phyloP scores from a whole-genome alignment of 2,113 vertebrate genomes.

The Nannobrachium achirus region DNA sequence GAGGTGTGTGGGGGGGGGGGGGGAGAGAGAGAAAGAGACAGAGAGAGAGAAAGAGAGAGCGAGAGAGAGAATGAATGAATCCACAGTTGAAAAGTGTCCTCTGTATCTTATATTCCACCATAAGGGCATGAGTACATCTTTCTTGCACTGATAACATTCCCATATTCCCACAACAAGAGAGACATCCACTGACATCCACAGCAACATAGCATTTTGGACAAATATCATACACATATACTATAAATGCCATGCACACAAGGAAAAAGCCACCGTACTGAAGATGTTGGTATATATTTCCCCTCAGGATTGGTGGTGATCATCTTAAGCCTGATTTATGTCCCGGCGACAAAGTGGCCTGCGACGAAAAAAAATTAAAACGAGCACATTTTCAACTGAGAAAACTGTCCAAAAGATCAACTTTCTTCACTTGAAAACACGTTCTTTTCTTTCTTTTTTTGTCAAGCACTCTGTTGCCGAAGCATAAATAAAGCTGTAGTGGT shows the following conservation, averaged over 20 bases:
- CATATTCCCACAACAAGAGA: slow-evolving; percentile 73
- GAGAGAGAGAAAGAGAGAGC: slow-evolving; percentile 11
- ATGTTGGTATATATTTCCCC: slow-evolving; percentile 56
- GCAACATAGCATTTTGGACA: slow-evolving; percentile 75
- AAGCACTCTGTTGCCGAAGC: no score
- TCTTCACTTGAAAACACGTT: no score
- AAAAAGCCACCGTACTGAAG: slow-evolving; percentile 71
- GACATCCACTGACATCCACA: slow-evolving; percentile 79
- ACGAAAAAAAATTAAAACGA: no score
- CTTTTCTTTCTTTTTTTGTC: no score
- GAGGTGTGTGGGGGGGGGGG: no score
- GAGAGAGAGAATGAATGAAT: slow-evolving; percentile 53
- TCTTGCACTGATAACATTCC: slow-evolving; percentile 55
- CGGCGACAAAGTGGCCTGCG: no score
- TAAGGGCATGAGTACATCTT: slow-evolving; percentile 49
- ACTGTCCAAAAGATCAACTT: no score
- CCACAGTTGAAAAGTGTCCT: slow-evolving; percentile 44
- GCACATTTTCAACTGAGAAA: no score
- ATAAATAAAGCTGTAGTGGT: slow-evolving; percentile 34
- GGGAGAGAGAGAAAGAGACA: neutral
- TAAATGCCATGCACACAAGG: slow-evolving; percentile 82
- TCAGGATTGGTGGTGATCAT: slow-evolving; percentile 49
- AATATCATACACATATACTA: slow-evolving; percentile 80
- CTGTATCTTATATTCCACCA: slow-evolving; percentile 50
- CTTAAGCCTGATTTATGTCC: slow-evolving; percentile 4